Evolutionary conservation across 2,113 vertebrate genomes (phyloP).

Genomic region (Dendropsophus ebraccatus): DNA sequence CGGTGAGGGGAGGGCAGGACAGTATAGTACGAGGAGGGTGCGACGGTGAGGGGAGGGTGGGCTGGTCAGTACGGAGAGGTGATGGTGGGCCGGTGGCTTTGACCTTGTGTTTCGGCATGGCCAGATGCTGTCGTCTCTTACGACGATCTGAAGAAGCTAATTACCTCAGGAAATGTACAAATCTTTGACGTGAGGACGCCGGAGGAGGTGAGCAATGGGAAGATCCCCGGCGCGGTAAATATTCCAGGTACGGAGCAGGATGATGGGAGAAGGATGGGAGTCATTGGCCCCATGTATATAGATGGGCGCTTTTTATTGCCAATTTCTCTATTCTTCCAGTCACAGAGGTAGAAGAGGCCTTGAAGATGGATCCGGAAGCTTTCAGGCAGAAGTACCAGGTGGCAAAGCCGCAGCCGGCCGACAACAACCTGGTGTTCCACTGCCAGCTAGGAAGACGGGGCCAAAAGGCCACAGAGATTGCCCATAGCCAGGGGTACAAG

Average conservation of each 20-base stretch:
- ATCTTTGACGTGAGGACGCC: conserved; percentile 74
- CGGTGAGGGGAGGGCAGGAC: too few relatives aligned
- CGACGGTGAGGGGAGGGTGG: too few relatives aligned
- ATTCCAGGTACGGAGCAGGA: conserved; percentile 69
- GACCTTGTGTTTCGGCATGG: neutral
- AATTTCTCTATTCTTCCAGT: conserved; percentile 64
- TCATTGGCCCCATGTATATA: too few relatives aligned
- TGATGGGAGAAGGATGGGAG: too few relatives aligned
- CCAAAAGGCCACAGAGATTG: conserved; percentile 69
- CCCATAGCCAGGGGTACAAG: conserved; percentile 70
- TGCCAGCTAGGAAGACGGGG: conserved; percentile 78
- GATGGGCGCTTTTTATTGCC: too few relatives aligned
- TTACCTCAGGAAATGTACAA: conserved; percentile 61
- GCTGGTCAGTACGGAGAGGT: too few relatives aligned
- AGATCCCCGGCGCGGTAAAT: conserved; percentile 71
- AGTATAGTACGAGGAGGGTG: too few relatives aligned
- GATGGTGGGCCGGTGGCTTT: too few relatives aligned
- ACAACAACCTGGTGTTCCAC: conserved; percentile 77
- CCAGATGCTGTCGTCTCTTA: conserved; percentile 64
- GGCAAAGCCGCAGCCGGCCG: conserved; percentile 71
- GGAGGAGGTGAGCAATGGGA: conserved; percentile 72
- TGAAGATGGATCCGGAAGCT: conserved; percentile 71
- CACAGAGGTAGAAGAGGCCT: conserved; percentile 69
- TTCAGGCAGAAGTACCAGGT: conserved; percentile 74
- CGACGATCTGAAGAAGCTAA: conserved; percentile 70